Evolutionary conservation across 2,113 vertebrate genomes (phyloP), one percentile per base, ranked within the genome.

Genomic region (Epinephelus moara): DNA sequence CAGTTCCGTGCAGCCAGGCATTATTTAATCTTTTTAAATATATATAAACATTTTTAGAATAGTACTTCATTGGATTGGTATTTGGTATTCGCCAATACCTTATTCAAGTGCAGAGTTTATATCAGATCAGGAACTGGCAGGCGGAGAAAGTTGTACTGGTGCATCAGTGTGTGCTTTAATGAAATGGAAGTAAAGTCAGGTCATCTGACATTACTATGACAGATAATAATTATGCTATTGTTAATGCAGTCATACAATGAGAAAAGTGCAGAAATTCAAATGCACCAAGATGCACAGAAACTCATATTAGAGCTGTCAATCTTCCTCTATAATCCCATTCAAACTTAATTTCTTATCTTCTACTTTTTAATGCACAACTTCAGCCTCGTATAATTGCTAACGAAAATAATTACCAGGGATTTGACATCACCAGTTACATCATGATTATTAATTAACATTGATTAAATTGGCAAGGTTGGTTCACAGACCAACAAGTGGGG

Each of bases 221-320:
- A 9, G 15, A 33, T 33, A 27, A 57, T 4, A 17, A 60, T 52
- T 21, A 59, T n/a, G 11, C 52, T 66, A 42, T 11, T 56, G 13
- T 70, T 49, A 25, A 30, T 80, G 53, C 25, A 45, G 59, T 85
- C 12, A 70, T 45, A 37, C 15, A 69, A 18, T 18, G 21, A 74
- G 19, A 30, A 42, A 72, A 64, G 10, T 37, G 49, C 15, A 12
- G 27, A 2, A 47, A 21, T 56, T 70, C 1, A 27, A 12, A 70
- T 76, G 25, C 19, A 57, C 25, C 0, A 52, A 52, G 59, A 50
- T 69, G 21, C 1, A 0, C 6, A 61, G 9, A 33, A n/a, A 21
- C 33, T 37, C 33, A 37, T 8, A 37, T 37, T 30, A 30, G 30
- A 30, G 30, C 30, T 30, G 30, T 30, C 30, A 30, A 30, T 30